phyloP scores from a whole-genome alignment of 1,140 invertebrate genomes.

The Diuraphis noxia region DNA sequence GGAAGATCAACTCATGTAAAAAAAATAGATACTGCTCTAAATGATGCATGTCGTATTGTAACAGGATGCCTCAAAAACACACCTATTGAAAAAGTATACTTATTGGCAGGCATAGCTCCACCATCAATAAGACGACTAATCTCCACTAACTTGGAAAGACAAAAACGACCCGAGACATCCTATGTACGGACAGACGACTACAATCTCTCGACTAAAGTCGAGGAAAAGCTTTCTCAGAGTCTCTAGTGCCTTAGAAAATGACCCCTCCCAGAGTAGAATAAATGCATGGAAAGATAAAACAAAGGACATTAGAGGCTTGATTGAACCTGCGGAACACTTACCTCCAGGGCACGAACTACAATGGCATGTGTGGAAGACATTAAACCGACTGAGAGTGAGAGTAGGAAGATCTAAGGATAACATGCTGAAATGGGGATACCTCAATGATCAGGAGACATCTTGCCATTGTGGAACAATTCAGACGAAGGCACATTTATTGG shows the following conservation, averaged over 20 bases:
- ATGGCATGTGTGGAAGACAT: neutral
- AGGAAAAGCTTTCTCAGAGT: too few relatives aligned
- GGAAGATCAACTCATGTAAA: conserved; percentile 14
- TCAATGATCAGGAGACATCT: conserved; percentile 8
- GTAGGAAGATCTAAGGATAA: conserved; percentile 7
- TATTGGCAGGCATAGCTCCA: neutral
- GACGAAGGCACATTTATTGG: neutral
- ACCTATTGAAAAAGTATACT: conserved; percentile 8
- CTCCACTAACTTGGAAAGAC: neutral
- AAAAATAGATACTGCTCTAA: neutral
- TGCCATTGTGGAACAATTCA: conserved; percentile 8
- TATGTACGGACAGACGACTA: too few relatives aligned
- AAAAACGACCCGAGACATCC: too few relatives aligned
- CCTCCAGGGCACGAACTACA: neutral
- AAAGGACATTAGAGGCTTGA: conserved; percentile 1
- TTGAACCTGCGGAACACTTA: conserved; percentile 14
- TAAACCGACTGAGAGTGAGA: neutral
- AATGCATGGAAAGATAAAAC: neutral
- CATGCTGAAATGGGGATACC: neutral
- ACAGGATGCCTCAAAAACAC: conserved; percentile 34
- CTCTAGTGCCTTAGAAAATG: neutral
- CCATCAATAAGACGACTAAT: neutral
- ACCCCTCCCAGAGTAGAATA: neutral
- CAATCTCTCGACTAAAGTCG: too few relatives aligned
- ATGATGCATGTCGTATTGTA: neutral